A percentile compares a stretch with the other conserved stretches of the same genome.
Evolutionary conservation across 2,888 invertebrate species (phyloP).

Genomic region (Xanthostigma xanthostigma): DNA sequence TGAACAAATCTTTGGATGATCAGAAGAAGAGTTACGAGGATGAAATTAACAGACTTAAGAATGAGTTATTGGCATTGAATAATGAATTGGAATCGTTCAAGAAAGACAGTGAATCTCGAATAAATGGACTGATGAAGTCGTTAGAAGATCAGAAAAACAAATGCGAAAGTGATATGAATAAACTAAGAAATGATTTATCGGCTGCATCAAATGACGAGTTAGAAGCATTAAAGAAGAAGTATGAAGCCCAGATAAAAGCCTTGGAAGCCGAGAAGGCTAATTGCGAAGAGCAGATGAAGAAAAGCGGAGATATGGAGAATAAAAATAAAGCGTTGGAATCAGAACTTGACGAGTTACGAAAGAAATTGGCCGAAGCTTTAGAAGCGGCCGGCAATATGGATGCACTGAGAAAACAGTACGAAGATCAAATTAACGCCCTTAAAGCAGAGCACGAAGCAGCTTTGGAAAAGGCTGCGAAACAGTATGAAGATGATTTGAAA

Average conservation of each 20-base stretch:
- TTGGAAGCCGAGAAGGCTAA: constrained; percentile 22
- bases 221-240: neutral
- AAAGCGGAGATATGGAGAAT: constrained; percentile 24
- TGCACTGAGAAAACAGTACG: constrained; percentile 21
- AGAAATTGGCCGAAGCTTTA: constrained; percentile 22
- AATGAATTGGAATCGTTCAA: no score
- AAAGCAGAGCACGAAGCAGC: constrained; percentile 22
- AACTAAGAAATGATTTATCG: neutral
- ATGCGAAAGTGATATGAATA: neutral
- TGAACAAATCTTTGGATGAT: no score
- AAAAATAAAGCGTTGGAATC: constrained; percentile 25
- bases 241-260: constrained; percentile 19
- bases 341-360: constrained; percentile 23
- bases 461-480: constrained; percentile 22
- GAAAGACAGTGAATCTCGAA: no score
- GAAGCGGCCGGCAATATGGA: constrained; percentile 21
- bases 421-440: constrained; percentile 18
- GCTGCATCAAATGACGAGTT: neutral
- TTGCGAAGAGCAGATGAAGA: constrained; percentile 22
- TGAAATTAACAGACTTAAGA: no score
- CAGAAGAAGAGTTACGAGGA: no score
- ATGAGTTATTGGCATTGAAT: no score
- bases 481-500: constrained; percentile 17
- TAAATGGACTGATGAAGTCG: neutral
- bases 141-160: neutral